Conservation (phyloP, 2,113 vertebrate genomes). For the Dicrurus megarhynchus region DNA sequence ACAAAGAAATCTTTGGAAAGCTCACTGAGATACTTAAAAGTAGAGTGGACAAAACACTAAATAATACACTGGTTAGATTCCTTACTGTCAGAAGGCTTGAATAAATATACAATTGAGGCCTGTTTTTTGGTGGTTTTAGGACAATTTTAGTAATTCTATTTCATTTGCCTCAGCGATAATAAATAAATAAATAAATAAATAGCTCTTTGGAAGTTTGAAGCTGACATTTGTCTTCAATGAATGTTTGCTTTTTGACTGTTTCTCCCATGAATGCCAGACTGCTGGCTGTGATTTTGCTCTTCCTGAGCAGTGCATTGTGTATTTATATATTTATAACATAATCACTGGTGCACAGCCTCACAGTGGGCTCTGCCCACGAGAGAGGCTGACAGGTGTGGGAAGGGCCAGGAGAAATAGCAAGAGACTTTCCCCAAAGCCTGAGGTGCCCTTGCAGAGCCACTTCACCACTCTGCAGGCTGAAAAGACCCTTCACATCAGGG, state of each 20-base stretch:
- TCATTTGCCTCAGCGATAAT: neutral
- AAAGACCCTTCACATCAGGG: neutral
- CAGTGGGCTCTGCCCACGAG: neutral
- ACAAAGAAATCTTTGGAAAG: neutral
- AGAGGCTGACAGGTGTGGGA: neutral
- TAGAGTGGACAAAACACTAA: neutral
- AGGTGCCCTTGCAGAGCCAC: neutral
- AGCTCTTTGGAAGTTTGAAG: neutral
- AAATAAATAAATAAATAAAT: slow-evolving; percentile 3
- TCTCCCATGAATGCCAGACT: neutral
- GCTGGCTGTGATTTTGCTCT: neutral
- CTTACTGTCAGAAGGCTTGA: neutral
- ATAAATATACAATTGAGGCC: neutral
- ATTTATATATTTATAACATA: neutral
- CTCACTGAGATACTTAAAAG: neutral
- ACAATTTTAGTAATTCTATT: neutral
- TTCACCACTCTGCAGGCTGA: neutral
- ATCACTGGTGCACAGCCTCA: neutral
- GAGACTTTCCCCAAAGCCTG: neutral
- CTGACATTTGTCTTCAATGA: slow-evolving; percentile 3
- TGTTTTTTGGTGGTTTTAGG: neutral
- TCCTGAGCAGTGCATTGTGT: neutral
- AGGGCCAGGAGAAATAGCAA: neutral
- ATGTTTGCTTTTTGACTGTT: neutral
- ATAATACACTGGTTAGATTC: neutral